Conservation (phyloP, 2,888 invertebrate species). For the Polymixis flavicincta region DNA sequence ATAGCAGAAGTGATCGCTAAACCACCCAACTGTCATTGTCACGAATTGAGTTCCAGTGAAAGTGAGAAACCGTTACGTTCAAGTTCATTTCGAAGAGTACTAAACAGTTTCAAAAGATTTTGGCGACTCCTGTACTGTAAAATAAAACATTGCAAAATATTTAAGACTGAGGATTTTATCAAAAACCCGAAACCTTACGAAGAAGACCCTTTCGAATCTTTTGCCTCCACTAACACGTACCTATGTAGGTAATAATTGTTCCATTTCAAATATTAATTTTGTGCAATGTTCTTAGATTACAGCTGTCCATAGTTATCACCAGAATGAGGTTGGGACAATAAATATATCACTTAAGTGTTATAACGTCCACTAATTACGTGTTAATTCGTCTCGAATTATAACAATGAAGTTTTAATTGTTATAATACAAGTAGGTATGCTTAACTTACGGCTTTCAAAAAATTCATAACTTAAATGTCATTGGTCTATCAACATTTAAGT, state of each 20-base stretch:
- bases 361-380: conserved; percentile 31
- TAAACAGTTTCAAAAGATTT: conserved; percentile 56
- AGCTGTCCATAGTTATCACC: conserved; percentile 39
- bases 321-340: conserved; percentile 58
- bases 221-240: conserved; percentile 74
- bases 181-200: conserved; percentile 45
- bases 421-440: not conserved
- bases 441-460: conserved; percentile 1
- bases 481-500: conserved; percentile 3
- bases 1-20: conserved; percentile 74
- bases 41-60: conserved; percentile 69
- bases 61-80: conserved; percentile 64
- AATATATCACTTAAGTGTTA: conserved; percentile 44
- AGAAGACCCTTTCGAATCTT: conserved; percentile 66
- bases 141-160: conserved; percentile 39
- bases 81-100: conserved; percentile 64
- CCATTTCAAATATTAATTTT: conserved; percentile 48
- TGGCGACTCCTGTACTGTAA: conserved; percentile 46
- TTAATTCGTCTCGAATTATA: conserved; percentile 33
- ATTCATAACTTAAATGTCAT: not conserved
- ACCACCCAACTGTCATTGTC: conserved; percentile 83
- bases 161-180: conserved; percentile 19
- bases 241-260: conserved; percentile 83
- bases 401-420: conserved; percentile 19
- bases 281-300: conserved; percentile 45